Conservation (phyloP, 2,113 vertebrate genomes). For the Pygoscelis antarcticus region DNA sequence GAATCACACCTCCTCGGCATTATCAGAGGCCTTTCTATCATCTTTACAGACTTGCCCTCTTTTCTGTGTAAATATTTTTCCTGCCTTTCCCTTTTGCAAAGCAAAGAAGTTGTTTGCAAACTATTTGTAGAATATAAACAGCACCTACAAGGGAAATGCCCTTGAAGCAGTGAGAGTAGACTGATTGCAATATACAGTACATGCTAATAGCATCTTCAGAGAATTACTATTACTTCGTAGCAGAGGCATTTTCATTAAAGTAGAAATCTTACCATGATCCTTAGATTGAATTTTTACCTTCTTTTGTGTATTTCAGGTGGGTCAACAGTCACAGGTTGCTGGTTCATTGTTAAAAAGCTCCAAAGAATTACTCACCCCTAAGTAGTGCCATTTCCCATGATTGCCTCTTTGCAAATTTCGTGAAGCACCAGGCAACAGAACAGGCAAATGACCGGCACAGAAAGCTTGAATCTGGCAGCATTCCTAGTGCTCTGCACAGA, state of each 20-base stretch:
- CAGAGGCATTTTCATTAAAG: neutral
- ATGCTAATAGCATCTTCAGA: conserved; percentile 4
- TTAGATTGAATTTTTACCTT: neutral
- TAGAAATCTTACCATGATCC: neutral
- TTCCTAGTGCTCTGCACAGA: neutral
- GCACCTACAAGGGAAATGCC: neutral
- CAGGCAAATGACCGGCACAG: neutral
- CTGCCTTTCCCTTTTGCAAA: neutral
- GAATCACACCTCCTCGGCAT: neutral
- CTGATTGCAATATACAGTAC: neutral
- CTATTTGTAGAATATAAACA: neutral
- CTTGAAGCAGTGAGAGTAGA: conserved; percentile 4
- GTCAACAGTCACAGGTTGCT: neutral
- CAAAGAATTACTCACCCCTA: neutral
- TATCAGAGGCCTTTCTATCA: neutral
- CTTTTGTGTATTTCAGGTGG: neutral
- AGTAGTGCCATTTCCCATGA: neutral
- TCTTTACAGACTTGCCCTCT: neutral
- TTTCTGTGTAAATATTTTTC: neutral
- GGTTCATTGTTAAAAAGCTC: neutral
- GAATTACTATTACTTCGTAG: neutral
- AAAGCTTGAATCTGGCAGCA: neutral
- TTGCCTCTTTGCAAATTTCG: neutral
- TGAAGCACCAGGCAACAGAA: neutral
- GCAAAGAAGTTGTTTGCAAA: conserved; percentile 1